phyloP scores from a whole-genome alignment of 1,140 invertebrate genomes.

The Andrena cerasifolii region DNA sequence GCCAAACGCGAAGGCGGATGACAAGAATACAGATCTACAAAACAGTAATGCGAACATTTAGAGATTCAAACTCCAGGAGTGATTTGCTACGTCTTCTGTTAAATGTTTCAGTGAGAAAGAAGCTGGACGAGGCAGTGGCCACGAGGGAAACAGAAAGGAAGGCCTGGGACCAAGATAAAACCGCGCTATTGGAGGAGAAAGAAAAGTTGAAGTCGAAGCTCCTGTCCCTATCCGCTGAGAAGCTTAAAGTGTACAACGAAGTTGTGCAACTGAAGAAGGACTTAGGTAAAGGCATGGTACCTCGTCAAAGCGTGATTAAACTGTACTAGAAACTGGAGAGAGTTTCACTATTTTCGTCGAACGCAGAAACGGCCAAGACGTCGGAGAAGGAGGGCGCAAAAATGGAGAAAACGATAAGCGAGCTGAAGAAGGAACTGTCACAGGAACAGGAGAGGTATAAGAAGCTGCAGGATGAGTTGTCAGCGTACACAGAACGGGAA shows the following conservation, averaged over 20 bases:
- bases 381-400: slow-evolving; percentile 75
- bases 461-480: slow-evolving; percentile 79
- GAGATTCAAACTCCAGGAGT: neutral
- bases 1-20: slow-evolving; percentile 75
- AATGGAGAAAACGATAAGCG: slow-evolving; percentile 74
- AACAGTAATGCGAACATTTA: slow-evolving; percentile 62
- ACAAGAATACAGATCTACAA: slow-evolving; percentile 75
- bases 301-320: neutral
- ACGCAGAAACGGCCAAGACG: slow-evolving; percentile 71
- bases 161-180: slow-evolving; percentile 82
- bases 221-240: slow-evolving; percentile 77
- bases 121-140: slow-evolving; percentile 83
- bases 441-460: slow-evolving; percentile 78
- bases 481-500: slow-evolving; percentile 73
- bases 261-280: slow-evolving; percentile 79
- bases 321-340: neutral
- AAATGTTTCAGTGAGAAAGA: slow-evolving; percentile 80
- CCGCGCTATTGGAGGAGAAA: slow-evolving; percentile 84
- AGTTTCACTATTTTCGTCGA: slow-evolving; percentile 12
- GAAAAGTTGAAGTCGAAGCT: slow-evolving; percentile 84
- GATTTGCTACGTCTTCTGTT: slow-evolving; percentile 6
- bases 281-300: slow-evolving; percentile 68
- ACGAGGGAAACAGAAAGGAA: slow-evolving; percentile 83
- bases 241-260: slow-evolving; percentile 79
- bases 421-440: slow-evolving; percentile 76